Evolutionary conservation across 2,113 vertebrate species (phyloP).

Genomic region (Gadus macrocephalus): DNA sequence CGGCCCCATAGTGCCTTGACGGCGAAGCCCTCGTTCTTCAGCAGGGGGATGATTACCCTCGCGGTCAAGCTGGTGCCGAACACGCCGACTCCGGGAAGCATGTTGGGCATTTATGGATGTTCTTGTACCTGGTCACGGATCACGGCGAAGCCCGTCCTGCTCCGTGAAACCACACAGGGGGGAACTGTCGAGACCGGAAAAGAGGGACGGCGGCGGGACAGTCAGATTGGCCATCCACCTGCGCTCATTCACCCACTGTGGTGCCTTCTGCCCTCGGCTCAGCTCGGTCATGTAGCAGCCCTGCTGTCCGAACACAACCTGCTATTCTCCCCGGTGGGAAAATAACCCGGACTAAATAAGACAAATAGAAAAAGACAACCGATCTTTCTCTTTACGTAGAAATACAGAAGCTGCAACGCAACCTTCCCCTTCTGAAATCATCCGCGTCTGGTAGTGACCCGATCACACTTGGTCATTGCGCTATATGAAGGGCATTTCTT

Average conservation of each 20-base stretch:
- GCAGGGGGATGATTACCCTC: constrained; percentile 91
- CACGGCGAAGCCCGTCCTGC: constrained; percentile 18
- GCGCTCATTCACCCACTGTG: constrained; percentile 46
- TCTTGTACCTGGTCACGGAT: not conserved
- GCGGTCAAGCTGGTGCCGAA: constrained; percentile 95
- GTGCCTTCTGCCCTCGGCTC: constrained; percentile 57
- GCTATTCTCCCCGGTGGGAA: too few species aligned
- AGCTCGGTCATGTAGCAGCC: constrained; percentile 18
- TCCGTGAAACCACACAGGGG: constrained; percentile 14
- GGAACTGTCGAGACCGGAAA: constrained; percentile 13
- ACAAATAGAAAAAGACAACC: too few species aligned
- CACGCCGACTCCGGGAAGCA: constrained; percentile 97
- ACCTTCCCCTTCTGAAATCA: constrained; percentile 22
- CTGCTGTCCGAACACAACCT: too few species aligned
- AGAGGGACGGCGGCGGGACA: constrained; percentile 26
- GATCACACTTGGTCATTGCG: constrained; percentile 35
- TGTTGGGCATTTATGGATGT: constrained; percentile 46
- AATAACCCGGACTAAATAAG: too few species aligned
- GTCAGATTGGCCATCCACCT: constrained; percentile 68
- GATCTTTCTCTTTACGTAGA: too few species aligned
- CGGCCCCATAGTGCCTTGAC: constrained; percentile 96
- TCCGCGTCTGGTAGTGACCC: constrained; percentile 33
- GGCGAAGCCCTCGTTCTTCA: constrained; percentile 91
- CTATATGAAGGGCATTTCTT: constrained; percentile 59
- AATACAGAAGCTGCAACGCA: constrained; percentile 11